A percentile compares a stretch with the other conserved stretches of the same genome.
Evolutionary conservation across 2,888 invertebrate genomes (phyloP).

Genomic region (Sturmia bella): DNA sequence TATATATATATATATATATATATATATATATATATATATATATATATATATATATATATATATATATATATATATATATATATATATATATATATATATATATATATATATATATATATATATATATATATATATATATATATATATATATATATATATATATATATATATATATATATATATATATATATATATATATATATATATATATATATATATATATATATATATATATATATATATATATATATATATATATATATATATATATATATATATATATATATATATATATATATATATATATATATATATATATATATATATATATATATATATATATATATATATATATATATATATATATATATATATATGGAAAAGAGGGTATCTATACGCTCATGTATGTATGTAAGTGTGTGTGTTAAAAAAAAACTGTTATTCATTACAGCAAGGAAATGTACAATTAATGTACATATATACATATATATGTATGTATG

Average conservation of each 20-base stretch:
- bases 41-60: too few species aligned
- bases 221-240: too few species aligned
- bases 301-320: background rate
- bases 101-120: too few species aligned
- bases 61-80: too few species aligned
- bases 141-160: too few species aligned
- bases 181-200: too few species aligned
- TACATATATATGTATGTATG: background rate
- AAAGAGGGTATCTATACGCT: too few species aligned
- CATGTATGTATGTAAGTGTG: background rate
- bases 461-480: constrained; percentile 1
- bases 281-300: background rate
- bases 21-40: background rate
- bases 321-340: background rate
- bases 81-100: too few species aligned
- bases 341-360: background rate
- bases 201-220: too few species aligned
- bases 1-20: background rate
- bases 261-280: constrained; percentile 1
- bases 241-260: background rate
- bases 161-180: too few species aligned
- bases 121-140: too few species aligned
- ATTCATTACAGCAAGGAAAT: constrained; percentile 19
- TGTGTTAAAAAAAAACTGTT: constrained; percentile 24
- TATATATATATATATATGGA: background rate